Conservation (phyloP, 2,888 invertebrate genomes). For the Andrena camellia region DNA sequence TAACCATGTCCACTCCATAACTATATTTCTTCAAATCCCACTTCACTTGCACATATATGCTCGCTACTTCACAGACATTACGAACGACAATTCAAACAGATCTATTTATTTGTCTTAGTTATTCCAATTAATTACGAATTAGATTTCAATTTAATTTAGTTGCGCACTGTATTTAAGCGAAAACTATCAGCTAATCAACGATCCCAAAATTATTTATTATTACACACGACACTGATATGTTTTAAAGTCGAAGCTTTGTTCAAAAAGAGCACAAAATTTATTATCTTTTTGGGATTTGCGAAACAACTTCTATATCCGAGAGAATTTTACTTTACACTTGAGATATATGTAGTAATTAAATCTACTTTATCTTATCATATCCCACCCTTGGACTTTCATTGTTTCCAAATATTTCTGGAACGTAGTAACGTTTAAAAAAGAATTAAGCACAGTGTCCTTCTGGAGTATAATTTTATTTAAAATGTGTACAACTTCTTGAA, state of each 20-base stretch:
- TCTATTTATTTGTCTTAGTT: neutral
- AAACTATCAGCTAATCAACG: neutral
- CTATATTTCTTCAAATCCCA: constrained; percentile 16
- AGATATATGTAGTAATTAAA: constrained; percentile 11
- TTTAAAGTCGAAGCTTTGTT: neutral
- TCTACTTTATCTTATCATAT: constrained; percentile 35
- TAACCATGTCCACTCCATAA: constrained; percentile 93
- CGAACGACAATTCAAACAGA: neutral
- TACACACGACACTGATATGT: neutral
- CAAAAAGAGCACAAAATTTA: neutral
- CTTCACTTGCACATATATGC: neutral
- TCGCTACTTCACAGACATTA: constrained; percentile 8
- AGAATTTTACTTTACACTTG: neutral
- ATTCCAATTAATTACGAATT: neutral
- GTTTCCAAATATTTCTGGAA: constrained; percentile 8
- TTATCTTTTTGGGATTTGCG: neutral
- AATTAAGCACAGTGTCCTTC: neutral
- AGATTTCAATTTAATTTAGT: neutral
- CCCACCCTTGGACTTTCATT: constrained; percentile 18
- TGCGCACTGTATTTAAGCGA: neutral
- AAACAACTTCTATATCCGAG: neutral
- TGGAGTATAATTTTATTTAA: neutral
- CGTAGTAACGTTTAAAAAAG: neutral
- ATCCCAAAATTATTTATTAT: neutral
- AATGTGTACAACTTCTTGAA: too few species aligned